A percentile compares a stretch with the other conserved stretches of the same genome.
phyloP scores from a whole-genome alignment of 1,140 invertebrate genomes.

The Musca vetustissima region DNA sequence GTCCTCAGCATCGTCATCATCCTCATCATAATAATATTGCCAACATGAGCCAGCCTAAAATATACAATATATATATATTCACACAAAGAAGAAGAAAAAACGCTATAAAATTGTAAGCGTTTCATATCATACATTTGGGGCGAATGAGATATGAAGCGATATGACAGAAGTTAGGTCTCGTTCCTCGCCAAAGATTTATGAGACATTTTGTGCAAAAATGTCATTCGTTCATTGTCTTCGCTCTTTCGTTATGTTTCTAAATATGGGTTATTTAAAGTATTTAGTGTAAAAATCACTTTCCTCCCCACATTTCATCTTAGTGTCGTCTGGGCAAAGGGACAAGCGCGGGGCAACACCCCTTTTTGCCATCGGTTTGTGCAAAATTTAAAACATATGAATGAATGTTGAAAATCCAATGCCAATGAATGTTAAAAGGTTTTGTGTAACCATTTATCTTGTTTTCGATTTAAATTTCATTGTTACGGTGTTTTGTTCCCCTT shows the following conservation, averaged over 20 bases:
- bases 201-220: not conserved
- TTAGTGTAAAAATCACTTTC: slow-evolving; percentile 11
- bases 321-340: too few species aligned
- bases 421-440: slow-evolving; percentile 5
- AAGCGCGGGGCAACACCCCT: not conserved
- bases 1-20: too few species aligned
- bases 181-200: not conserved
- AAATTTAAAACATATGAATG: slow-evolving; percentile 19
- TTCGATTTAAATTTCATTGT: slow-evolving; percentile 2
- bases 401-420: not conserved
- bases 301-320: not conserved
- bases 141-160: too few species aligned
- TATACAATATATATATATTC: too few species aligned
- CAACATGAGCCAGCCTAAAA: too few species aligned
- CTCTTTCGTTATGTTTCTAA: not conserved
- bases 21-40: too few species aligned
- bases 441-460: not conserved
- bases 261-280: slow-evolving; percentile 20
- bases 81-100: too few species aligned
- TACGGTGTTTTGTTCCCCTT: not conserved
- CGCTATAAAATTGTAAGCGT: too few species aligned
- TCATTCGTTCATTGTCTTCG: too few species aligned
- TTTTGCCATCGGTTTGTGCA: not conserved
- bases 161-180: too few species aligned
- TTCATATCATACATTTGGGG: too few species aligned